These are phyloP conservation scores for Conops quadrifasciatus DNA, from an alignment of 2,888 invertebrate genomes.

Conservation along the genomic window DNA sequence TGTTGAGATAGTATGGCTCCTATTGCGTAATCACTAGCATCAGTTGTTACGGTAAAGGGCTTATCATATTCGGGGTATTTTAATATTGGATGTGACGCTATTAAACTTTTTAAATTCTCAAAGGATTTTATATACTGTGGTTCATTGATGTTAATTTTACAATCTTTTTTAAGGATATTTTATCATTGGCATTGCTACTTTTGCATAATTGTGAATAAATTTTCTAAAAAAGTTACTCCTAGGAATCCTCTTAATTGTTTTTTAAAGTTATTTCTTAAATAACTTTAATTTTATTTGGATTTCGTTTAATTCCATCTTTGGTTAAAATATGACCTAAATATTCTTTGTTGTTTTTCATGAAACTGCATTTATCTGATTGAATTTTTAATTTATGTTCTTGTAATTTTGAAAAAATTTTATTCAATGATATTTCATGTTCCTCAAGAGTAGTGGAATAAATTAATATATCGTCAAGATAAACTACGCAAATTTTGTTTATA, in stretches of 20 bases:
- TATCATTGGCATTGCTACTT: slow-evolving; percentile 7
- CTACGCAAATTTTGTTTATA: slow-evolving; percentile 13
- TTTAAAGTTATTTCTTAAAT: neutral
- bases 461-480: neutral
- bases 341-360: slow-evolving; percentile 11
- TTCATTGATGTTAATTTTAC: slow-evolving; percentile 7
- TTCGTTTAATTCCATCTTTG: slow-evolving; percentile 19
- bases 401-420: slow-evolving; percentile 10
- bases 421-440: slow-evolving; percentile 1
- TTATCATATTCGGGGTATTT: slow-evolving; percentile 9
- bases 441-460: neutral
- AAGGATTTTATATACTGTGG: slow-evolving; percentile 15
- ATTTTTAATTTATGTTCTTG: slow-evolving; percentile 13
- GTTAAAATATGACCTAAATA: slow-evolving; percentile 18
- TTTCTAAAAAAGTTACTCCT: slow-evolving; percentile 15
- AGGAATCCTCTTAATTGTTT: slow-evolving; percentile 21
- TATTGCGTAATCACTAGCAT: neutral
- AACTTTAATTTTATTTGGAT: slow-evolving; percentile 15
- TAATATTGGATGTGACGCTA: slow-evolving; percentile 3
- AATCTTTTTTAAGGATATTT: slow-evolving; percentile 6
- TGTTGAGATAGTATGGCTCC: slow-evolving; percentile 3
- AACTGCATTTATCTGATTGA: slow-evolving; percentile 18
- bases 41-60: neutral
- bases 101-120: slow-evolving; percentile 4
- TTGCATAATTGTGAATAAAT: slow-evolving; percentile 6